These are phyloP conservation scores for Plebejus melissa DNA, from an alignment of 2,888 invertebrate genomes.

Conservation along the genomic window DNA sequence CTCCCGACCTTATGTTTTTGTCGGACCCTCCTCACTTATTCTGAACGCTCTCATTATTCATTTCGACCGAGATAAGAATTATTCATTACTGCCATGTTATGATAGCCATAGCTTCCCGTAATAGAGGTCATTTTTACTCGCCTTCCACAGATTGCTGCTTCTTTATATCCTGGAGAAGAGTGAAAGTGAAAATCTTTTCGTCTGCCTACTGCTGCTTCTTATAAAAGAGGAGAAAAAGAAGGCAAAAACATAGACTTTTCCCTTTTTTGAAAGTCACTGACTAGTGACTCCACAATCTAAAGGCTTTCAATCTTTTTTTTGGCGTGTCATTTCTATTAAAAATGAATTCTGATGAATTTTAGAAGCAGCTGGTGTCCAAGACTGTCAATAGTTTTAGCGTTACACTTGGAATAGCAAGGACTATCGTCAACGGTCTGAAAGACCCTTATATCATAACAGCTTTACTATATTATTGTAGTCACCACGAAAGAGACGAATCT, in stretches of 20 bases:
- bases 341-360: no score
- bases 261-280: not conserved
- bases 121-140: conserved; percentile 4
- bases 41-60: conserved; percentile 26
- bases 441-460: no score
- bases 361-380: no score
- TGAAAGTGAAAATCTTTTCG: not conserved
- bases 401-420: no score
- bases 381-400: no score
- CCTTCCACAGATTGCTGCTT: not conserved
- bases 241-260: no score
- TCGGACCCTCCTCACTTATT: conserved; percentile 23
- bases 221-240: no score
- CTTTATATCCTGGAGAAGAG: not conserved
- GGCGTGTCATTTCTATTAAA: not conserved
- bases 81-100: conserved; percentile 25
- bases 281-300: no score
- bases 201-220: not conserved
- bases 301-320: no score
- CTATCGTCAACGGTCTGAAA: no score
- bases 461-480: no score
- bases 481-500: no score
- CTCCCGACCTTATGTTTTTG: conserved; percentile 24
- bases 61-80: conserved; percentile 25
- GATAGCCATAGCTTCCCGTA: conserved; percentile 9